These are phyloP conservation scores for Zosterops hypoxanthus DNA, from an alignment of 2,113 vertebrate species.

Conservation along the genomic window DNA sequence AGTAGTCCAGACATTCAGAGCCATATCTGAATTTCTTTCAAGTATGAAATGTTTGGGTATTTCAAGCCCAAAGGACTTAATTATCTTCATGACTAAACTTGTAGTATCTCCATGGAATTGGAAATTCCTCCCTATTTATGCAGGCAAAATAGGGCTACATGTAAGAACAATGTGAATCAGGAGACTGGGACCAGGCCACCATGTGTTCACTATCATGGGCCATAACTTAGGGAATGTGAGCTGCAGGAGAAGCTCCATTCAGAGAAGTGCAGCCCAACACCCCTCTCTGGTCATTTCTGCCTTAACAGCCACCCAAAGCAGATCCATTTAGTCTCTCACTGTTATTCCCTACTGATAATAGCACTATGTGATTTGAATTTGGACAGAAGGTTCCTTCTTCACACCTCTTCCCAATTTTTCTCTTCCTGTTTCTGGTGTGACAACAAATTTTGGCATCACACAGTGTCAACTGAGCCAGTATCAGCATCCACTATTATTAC, in stretches of 20 bases:
- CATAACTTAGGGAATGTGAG: neutral
- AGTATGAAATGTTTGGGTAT: slow-evolving; percentile 56
- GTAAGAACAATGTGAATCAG: slow-evolving; percentile 43
- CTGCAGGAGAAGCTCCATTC: neutral
- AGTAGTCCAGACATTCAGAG: slow-evolving; percentile 47
- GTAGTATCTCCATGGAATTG: slow-evolving; percentile 48
- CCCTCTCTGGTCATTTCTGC: neutral
- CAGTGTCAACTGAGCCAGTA: neutral
- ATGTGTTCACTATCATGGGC: neutral
- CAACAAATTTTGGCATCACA: neutral
- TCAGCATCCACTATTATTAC: slow-evolving; percentile 9
- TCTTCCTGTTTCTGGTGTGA: neutral
- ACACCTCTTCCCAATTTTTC: neutral
- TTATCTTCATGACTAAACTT: slow-evolving; percentile 67
- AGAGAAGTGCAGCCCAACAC: neutral
- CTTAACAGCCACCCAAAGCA: neutral
- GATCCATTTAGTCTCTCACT: neutral
- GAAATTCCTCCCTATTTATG: slow-evolving; percentile 53
- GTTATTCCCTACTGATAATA: neutral
- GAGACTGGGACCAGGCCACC: neutral
- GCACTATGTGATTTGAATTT: neutral
- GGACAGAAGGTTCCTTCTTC: slow-evolving; percentile 6
- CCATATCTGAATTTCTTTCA: slow-evolving; percentile 63
- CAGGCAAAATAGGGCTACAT: slow-evolving; percentile 37
- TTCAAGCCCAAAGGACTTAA: slow-evolving; percentile 64